A percentile compares a stretch with the other conserved stretches of the same genome.
phyloP scores from a whole-genome alignment of 2,888 invertebrate species.

The Diarsia mendica region DNA sequence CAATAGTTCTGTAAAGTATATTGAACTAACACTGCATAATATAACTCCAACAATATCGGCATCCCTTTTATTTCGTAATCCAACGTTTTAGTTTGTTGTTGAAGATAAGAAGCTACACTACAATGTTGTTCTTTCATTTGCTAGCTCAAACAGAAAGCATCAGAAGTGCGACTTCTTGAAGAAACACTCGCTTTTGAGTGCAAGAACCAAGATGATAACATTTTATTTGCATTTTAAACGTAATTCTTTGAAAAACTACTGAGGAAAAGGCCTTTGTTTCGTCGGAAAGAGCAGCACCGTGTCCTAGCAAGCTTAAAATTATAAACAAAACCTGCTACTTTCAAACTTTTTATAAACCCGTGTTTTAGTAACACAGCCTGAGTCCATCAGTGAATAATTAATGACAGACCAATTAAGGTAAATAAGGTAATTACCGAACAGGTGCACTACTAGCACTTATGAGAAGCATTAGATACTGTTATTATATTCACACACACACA shows the following conservation, averaged over 20 bases:
- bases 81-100: constrained; percentile 25
- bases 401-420: neutral
- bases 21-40: neutral
- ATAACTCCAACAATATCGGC: constrained; percentile 4
- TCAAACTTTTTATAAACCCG: neutral
- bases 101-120: constrained; percentile 14
- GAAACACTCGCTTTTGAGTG: neutral
- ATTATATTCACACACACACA: constrained; percentile 17
- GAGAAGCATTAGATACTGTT: constrained; percentile 4
- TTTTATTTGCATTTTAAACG: neutral
- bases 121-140: constrained; percentile 41
- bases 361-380: neutral
- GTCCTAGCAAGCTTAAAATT: neutral
- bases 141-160: constrained; percentile 19
- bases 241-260: neutral
- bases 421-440: neutral
- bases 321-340: neutral
- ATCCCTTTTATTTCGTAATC: constrained; percentile 9
- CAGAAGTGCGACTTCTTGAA: constrained; percentile 10
- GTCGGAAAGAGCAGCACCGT: neutral
- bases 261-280: neutral
- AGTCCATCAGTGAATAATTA: neutral
- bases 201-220: no score
- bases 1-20: neutral
- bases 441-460: constrained; percentile 8